Percentiles rank a stretch among this genome's conserved stretches.
Conservation (phyloP, 2,797 vertebrate species). For the Sebastes hubbsi region DNA sequence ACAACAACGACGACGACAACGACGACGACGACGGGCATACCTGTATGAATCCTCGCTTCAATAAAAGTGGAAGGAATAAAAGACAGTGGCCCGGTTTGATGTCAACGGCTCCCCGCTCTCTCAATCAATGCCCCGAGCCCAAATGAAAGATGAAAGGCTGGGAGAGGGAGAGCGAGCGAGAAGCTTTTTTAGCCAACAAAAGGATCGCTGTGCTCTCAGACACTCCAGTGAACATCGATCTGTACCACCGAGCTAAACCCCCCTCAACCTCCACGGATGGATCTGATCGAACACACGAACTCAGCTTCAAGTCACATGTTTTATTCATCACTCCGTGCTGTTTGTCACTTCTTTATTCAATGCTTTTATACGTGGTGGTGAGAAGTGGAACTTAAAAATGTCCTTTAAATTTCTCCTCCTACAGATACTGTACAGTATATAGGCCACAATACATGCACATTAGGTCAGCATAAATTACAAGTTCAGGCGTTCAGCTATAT, state of each 20-base stretch:
- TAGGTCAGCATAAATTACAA: neutral
- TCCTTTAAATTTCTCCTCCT: neutral
- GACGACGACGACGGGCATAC: slow-evolving; percentile 3
- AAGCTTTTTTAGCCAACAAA: slow-evolving; percentile 54
- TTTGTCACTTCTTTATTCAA: slow-evolving; percentile 16
- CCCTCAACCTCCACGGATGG: slow-evolving; percentile 33
- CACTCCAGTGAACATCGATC: slow-evolving; percentile 56
- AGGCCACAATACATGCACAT: neutral
- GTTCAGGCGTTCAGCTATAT: slow-evolving; percentile 3
- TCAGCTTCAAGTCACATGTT: slow-evolving; percentile 39
- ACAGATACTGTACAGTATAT: neutral
- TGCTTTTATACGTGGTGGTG: neutral
- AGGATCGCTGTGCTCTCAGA: slow-evolving; percentile 52
- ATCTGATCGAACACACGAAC: slow-evolving; percentile 45
- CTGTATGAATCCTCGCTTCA: slow-evolving; percentile 37
- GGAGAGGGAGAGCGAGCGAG: slow-evolving; percentile 6
- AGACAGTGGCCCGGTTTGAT: slow-evolving; percentile 64
- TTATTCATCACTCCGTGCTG: slow-evolving; percentile 34
- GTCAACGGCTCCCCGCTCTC: slow-evolving; percentile 51
- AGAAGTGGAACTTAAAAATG: neutral
- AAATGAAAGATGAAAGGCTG: slow-evolving; percentile 64
- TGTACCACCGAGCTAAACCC: slow-evolving; percentile 14
- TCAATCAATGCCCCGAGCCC: slow-evolving; percentile 63
- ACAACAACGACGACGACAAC: no score
- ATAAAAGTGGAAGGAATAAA: slow-evolving; percentile 44